Conservation (phyloP, 2,888 invertebrate species). For the Cheilosia vernalis region DNA sequence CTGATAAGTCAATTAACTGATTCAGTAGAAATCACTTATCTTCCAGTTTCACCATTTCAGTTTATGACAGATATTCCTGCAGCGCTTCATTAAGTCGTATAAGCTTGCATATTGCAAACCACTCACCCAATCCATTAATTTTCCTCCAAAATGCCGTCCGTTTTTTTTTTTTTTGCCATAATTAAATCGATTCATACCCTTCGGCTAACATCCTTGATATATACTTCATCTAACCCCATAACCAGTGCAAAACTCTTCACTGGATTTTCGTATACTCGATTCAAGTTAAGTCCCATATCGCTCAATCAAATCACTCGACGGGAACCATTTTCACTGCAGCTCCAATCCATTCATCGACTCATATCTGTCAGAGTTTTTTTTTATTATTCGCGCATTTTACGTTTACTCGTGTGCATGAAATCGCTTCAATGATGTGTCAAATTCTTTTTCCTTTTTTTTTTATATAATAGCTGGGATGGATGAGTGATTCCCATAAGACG, state of each 20-base stretch:
- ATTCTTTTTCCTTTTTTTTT: constrained; percentile 25
- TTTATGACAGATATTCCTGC: too few relatives aligned
- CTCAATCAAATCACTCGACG: constrained; percentile 53
- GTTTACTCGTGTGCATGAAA: constrained; percentile 62
- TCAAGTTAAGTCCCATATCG: constrained; percentile 24
- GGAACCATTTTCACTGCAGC: constrained; percentile 34
- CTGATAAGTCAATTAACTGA: too few relatives aligned
- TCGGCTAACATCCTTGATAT: too few relatives aligned
- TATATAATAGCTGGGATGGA: constrained; percentile 15
- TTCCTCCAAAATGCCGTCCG: not conserved
- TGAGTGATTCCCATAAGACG: constrained; percentile 13
- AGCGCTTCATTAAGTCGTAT: too few relatives aligned
- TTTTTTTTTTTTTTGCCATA: not conserved
- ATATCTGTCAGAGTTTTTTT: constrained; percentile 37
- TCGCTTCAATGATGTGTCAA: constrained; percentile 59
- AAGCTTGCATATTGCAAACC: too few relatives aligned
- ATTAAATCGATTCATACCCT: constrained; percentile 16
- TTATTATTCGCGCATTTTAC: constrained; percentile 18
- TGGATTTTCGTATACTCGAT: constrained; percentile 23
- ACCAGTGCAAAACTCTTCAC: not conserved
- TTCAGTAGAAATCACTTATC: too few relatives aligned
- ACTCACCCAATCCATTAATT: too few relatives aligned
- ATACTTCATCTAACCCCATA: not conserved
- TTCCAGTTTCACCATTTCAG: too few relatives aligned
- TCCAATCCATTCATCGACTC: constrained; percentile 34